Base-by-base conservation (phyloP, 2,113 vertebrate genomes). In the Actinemys pallida region DNA sequence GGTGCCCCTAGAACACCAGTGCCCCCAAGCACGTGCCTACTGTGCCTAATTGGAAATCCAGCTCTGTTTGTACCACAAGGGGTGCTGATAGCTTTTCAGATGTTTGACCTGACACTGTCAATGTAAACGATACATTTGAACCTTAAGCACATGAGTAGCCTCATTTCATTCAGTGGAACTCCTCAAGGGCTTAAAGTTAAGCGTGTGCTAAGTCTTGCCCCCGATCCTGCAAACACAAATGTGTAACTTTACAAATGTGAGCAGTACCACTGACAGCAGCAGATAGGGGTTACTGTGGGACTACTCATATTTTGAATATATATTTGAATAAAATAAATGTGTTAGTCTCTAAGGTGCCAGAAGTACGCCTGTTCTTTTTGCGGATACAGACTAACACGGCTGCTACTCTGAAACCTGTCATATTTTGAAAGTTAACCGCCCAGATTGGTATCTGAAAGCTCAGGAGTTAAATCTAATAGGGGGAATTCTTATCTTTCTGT, bases 381-480 rank as follows among this genome's bases (percentile, higher is more conserved):
- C 45, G 45, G 45, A 45, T 45, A 45, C 45, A 45, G 45, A 45
- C 45, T 45, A 45, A 45, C 45, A 45, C 45, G 6, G 45, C 45
- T 45, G 45, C 45, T 45, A 45, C 45, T 45, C 45, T 45, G 45
- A 45, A 45, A 45, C 45, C 6, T 45, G 45, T 90, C 79, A 29
- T 0, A 0, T 76, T 93, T 42, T 72, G 2, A 78, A 90, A 89
- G 6, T 0, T 0, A 0, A 62, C 53, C 10, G 39, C 11, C 49
- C 83, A 35, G 50, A 35, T 76, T n/a, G 4, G 8, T 92, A 54
- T 29, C 78, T 50, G 57, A 52, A 92, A n/a, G 10, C 49, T 95
- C 84, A 92, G 53, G 56, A 27, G 11, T 86, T 85, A 45, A 75
- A 20, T 27, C 88, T 69, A 2, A 1, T 53, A 79, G 65, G 57